Evolutionary conservation across 1,140 invertebrate genomes (phyloP).

Genomic region (Phocides pigmalion): DNA sequence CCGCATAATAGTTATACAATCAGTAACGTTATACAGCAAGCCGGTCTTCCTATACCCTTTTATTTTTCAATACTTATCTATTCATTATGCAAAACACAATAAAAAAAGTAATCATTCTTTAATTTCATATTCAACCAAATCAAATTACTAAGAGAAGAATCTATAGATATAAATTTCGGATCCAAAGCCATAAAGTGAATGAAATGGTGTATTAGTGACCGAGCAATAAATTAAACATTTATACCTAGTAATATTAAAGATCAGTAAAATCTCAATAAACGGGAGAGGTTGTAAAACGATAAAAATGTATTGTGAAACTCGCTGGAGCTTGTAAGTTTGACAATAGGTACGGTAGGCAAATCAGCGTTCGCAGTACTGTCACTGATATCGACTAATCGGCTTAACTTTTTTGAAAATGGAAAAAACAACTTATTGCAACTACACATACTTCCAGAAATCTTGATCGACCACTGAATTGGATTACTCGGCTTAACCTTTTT

Average conservation of each 20-base stretch:
- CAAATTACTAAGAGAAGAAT: constrained; percentile 64
- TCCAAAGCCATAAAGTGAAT: constrained; percentile 66
- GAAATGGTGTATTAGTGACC: constrained; percentile 70
- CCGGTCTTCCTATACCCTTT: constrained; percentile 11
- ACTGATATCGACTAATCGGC: not conserved
- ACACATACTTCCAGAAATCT: not conserved
- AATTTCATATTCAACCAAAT: constrained; percentile 71
- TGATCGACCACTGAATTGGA: not conserved
- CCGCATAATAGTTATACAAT: constrained; percentile 3
- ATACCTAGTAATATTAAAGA: constrained; percentile 74
- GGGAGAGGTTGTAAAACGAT: constrained; percentile 48
- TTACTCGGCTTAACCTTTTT: constrained; percentile 1
- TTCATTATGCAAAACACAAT: constrained; percentile 66
- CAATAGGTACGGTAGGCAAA: constrained; percentile 34
- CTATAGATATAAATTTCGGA: constrained; percentile 66
- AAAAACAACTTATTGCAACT: not conserved
- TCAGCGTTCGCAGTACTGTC: constrained; percentile 4
- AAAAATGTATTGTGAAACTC: constrained; percentile 53
- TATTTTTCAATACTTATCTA: constrained; percentile 41
- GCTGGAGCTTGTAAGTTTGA: constrained; percentile 37
- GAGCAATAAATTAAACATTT: constrained; percentile 74
- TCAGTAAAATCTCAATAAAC: constrained; percentile 74
- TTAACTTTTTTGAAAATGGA: not conserved
- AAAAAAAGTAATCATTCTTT: constrained; percentile 63
- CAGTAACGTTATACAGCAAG: constrained; percentile 12